phyloP scores from a whole-genome alignment of 2,113 vertebrate genomes.

The Balaeniceps rex region DNA sequence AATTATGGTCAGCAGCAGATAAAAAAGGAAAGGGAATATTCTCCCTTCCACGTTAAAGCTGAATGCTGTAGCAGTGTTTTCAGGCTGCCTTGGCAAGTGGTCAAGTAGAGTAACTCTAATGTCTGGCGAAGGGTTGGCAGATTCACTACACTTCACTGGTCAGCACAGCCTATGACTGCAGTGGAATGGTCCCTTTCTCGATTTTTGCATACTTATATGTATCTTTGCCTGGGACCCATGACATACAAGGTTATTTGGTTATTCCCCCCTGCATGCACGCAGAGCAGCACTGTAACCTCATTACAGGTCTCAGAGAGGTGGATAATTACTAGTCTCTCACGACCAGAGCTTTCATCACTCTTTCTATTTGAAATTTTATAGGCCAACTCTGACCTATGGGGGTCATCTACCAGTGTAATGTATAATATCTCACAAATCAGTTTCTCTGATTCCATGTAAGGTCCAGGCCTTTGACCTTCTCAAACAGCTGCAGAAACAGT shows the following conservation, averaged over 20 bases:
- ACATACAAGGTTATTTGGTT: not conserved
- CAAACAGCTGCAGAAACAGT: not conserved
- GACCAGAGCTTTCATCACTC: not conserved
- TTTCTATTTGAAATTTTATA: not conserved
- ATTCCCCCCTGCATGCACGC: not conserved
- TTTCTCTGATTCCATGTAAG: not conserved
- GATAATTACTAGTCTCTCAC: not conserved
- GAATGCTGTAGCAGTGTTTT: not conserved
- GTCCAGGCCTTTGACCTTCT: conserved; percentile 1
- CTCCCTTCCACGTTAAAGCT: not conserved
- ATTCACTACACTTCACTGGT: not conserved
- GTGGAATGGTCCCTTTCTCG: not conserved
- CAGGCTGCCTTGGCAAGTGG: not conserved
- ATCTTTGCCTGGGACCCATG: not conserved
- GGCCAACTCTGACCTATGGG: not conserved
- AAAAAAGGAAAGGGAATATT: not conserved
- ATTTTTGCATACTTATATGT: not conserved
- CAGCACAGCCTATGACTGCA: not conserved
- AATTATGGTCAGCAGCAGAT: not conserved
- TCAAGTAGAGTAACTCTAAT: not conserved
- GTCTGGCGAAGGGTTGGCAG: not conserved
- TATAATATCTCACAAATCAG: not conserved
- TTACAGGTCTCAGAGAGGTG: not conserved
- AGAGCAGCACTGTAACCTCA: not conserved
- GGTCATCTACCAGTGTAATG: not conserved